Evolutionary conservation across 2,113 vertebrate species (phyloP), one percentile per base, ranked within the genome.

Genomic region (Arizona elegans): DNA sequence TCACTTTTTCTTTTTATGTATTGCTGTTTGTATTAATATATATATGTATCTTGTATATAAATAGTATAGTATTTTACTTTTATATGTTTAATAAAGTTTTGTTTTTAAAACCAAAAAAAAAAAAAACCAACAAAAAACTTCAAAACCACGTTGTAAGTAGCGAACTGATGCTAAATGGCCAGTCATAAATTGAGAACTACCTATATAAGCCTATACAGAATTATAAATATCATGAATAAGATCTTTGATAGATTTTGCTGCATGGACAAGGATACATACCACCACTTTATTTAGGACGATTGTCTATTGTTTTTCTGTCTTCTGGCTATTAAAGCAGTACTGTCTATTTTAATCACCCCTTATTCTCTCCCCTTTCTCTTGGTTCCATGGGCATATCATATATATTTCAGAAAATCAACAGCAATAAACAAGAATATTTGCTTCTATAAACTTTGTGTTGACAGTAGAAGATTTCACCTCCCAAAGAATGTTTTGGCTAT

Each of bases 361-460:
- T 75, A 33, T 17, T 75, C 2, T 33, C 65, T 75, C n/a, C 13
- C n/a, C 65, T 75, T 75, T 75, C n/a, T 33, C 70, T 19, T 33
- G 70, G n/a, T 38, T 75, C 70, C 6, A 75, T 17, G 13, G 70
- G 2, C 13, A 75, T 75, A 19, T 19, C n/a, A 38, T 75, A 75
- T 75, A 75, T 75, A 75, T 75, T 75, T 75, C 70, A 75, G n/a
- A 75, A 75, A 75, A 0, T 93, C 38, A 92, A 11, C 90, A 54
- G 8, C 86, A 88, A 89, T 54, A 93, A 65, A 58, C 11, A 89
- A n/a, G 93, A 21, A 91, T 8, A 56, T 53, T 55, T 87, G 26
- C 19, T 94, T 0, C 52, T 70, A 89, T 47, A 59, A 53, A 88
- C 62, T 91, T 90, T 93, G 43, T 65, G 65, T 95, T 92, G 43